Evolutionary conservation across 1,140 invertebrate genomes (phyloP).

Genomic region (Panulirus ornatus): DNA sequence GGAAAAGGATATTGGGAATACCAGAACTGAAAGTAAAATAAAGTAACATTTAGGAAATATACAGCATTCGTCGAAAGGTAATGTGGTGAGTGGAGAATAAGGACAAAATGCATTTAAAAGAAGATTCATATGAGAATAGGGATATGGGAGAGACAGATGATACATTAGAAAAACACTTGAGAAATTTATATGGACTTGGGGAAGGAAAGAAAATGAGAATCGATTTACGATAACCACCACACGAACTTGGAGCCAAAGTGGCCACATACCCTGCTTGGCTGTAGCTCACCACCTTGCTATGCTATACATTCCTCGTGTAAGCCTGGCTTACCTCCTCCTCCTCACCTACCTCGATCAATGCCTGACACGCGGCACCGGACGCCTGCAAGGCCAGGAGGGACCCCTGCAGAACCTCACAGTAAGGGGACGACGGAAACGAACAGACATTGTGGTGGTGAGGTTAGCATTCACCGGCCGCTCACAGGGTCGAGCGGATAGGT

Average conservation of each 20-base stretch:
- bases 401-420: background rate
- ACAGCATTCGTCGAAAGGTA: background rate
- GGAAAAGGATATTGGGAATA: background rate
- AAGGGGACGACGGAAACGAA: background rate
- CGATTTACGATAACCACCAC: background rate
- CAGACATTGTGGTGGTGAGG: too few species aligned
- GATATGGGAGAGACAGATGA: background rate
- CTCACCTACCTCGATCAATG: too few species aligned
- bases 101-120: background rate
- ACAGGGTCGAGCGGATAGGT: too few species aligned
- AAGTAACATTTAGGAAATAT: background rate
- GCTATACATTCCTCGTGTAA: too few species aligned
- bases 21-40: background rate
- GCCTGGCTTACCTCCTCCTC: too few species aligned
- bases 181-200: background rate
- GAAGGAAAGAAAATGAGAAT: background rate
- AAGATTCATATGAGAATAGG: background rate
- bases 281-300: too few species aligned
- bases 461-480: too few species aligned
- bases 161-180: background rate
- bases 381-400: background rate
- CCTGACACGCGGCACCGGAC: background rate
- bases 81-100: background rate
- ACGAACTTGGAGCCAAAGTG: background rate
- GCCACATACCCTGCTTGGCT: too few species aligned